phyloP scores from a whole-genome alignment of 2,888 invertebrate genomes.

The Phragmatobia fuliginosa region DNA sequence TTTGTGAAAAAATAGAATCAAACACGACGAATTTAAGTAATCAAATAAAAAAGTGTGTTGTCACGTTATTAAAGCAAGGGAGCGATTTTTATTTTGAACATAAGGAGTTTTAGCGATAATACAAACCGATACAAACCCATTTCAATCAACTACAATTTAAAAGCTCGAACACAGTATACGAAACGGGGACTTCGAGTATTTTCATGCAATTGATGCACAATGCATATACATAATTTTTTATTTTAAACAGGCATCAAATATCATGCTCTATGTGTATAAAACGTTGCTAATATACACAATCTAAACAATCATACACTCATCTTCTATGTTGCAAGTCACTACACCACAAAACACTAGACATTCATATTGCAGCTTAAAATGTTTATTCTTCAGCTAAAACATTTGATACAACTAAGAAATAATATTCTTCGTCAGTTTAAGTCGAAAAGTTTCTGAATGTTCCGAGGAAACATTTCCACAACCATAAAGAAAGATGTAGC shows the following conservation, averaged over 20 bases:
- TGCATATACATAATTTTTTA: slow-evolving; percentile 38
- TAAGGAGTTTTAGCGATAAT: slow-evolving; percentile 64
- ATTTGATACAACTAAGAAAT: slow-evolving; percentile 31
- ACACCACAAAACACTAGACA: slow-evolving; percentile 27
- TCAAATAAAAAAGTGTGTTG: no score
- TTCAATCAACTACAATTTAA: slow-evolving; percentile 50
- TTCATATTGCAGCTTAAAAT: slow-evolving; percentile 34
- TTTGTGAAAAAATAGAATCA: no score
- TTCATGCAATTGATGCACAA: slow-evolving; percentile 56
- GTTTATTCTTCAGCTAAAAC: slow-evolving; percentile 34
- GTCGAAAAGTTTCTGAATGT: slow-evolving; percentile 38
- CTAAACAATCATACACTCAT: slow-evolving; percentile 16
- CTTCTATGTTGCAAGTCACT: slow-evolving; percentile 16
- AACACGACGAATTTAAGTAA: no score
- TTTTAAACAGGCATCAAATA: slow-evolving; percentile 39
- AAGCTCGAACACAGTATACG: slow-evolving; percentile 51
- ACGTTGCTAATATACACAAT: slow-evolving; percentile 26
- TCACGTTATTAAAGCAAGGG: no score
- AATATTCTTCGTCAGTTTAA: slow-evolving; percentile 29
- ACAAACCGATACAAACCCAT: slow-evolving; percentile 57
- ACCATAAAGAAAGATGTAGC: slow-evolving; percentile 65
- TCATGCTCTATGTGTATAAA: slow-evolving; percentile 54
- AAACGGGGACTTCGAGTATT: slow-evolving; percentile 55
- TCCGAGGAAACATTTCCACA: slow-evolving; percentile 62
- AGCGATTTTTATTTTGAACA: slow-evolving; percentile 35